phyloP scores from a whole-genome alignment of 1,140 invertebrate genomes.

The Sipha flava region DNA sequence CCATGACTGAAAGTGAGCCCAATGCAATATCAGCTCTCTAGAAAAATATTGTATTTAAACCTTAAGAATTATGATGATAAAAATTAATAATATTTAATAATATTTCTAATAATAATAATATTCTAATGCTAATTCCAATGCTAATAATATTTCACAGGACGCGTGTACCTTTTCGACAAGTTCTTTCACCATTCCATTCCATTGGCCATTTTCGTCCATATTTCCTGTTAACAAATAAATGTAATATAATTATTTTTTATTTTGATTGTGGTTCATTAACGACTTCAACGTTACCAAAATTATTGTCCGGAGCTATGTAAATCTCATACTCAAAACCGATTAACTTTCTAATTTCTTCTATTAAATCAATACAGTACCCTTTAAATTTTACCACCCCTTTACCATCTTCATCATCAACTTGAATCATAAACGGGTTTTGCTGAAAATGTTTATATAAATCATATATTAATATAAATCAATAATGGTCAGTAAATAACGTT shows the following conservation, averaged over 20 bases:
- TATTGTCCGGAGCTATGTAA: slow-evolving; percentile 62
- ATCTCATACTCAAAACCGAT: slow-evolving; percentile 86
- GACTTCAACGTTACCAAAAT: slow-evolving; percentile 54
- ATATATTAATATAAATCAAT: not conserved
- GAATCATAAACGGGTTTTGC: slow-evolving; percentile 83
- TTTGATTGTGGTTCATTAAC: not conserved
- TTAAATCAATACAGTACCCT: slow-evolving; percentile 89
- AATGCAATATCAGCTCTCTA: slow-evolving; percentile 79
- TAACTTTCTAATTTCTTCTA: slow-evolving; percentile 71
- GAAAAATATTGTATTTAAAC: not conserved
- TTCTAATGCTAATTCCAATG: no score
- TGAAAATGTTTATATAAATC: slow-evolving; percentile 41
- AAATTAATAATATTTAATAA: no score
- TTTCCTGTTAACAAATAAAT: slow-evolving; percentile 41
- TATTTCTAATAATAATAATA: no score
- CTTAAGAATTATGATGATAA: no score
- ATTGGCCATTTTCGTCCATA: slow-evolving; percentile 75
- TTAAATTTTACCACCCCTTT: slow-evolving; percentile 50
- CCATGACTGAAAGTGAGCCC: slow-evolving; percentile 82
- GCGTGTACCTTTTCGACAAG: slow-evolving; percentile 72
- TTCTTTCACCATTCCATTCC: slow-evolving; percentile 89
- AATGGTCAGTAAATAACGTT: no score
- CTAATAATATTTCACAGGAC: no score
- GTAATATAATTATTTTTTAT: not conserved
- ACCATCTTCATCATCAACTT: slow-evolving; percentile 50